Evolutionary conservation across 2,113 vertebrate genomes (phyloP).

Genomic region (Aptenodytes forsteri): DNA sequence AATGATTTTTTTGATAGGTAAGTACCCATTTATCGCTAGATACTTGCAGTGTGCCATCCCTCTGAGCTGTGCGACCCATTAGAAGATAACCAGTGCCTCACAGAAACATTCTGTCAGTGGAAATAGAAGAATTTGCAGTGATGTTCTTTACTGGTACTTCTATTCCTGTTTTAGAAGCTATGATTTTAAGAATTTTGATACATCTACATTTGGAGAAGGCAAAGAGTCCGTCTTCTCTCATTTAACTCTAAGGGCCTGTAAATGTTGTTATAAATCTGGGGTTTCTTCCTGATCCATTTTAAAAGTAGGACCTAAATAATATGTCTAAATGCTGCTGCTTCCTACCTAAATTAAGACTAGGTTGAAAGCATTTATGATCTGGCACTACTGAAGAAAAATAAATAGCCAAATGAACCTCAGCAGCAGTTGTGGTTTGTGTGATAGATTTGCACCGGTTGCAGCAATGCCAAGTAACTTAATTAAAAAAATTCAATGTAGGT

Average conservation of each 20-base stretch:
- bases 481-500: neutral
- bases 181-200: neutral
- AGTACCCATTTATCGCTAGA: neutral
- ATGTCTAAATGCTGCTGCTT: neutral
- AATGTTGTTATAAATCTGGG: neutral
- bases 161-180: neutral
- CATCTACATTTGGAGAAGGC: neutral
- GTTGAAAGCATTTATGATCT: neutral
- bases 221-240: neutral
- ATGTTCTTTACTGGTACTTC: neutral
- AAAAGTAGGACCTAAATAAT: neutral
- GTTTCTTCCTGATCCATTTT: neutral
- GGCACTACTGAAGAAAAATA: neutral
- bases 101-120: neutral
- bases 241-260: neutral
- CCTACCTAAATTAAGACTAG: neutral
- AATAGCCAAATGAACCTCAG: neutral
- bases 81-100: neutral
- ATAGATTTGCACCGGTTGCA: neutral
- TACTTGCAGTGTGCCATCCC: neutral
- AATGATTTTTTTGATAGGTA: neutral
- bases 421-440: neutral
- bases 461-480: neutral
- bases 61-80: neutral
- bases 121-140: neutral